These are phyloP conservation scores for Casuarius casuarius DNA, from an alignment of 2,113 vertebrate species.

Conservation along the genomic window DNA sequence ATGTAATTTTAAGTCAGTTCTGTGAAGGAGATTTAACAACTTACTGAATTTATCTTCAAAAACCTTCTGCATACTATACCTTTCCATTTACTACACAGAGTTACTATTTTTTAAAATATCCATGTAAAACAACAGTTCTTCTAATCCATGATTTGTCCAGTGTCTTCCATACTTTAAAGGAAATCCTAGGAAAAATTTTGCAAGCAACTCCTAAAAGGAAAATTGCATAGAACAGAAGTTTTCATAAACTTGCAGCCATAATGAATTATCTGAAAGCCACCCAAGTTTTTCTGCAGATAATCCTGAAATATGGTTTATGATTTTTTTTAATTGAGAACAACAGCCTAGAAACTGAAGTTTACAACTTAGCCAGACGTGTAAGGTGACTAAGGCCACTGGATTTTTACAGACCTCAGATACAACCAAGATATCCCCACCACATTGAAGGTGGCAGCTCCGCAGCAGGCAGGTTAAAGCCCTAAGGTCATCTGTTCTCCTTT, in stretches of 20 bases:
- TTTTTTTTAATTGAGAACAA: background rate
- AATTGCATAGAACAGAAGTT: background rate
- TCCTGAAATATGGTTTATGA: background rate
- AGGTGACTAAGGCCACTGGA: background rate
- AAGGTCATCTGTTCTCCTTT: background rate
- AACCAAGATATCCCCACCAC: background rate
- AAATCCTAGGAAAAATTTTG: background rate
- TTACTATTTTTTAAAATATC: background rate
- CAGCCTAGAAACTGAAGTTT: background rate
- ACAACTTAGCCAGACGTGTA: background rate
- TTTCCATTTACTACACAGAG: background rate
- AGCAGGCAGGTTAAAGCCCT: background rate
- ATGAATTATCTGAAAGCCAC: background rate
- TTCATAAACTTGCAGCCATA: background rate
- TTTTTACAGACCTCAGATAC: background rate
- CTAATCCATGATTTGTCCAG: background rate
- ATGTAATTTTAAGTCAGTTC: background rate
- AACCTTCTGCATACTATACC: background rate
- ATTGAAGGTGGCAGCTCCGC: background rate
- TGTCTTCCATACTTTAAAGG: background rate
- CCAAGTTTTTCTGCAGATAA: background rate
- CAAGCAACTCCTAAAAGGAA: background rate
- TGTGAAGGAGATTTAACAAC: background rate
- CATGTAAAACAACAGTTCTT: background rate
- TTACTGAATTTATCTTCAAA: background rate